These are phyloP conservation scores for Erithacus rubecula DNA, from an alignment of 2,797 vertebrate species.

Conservation along the genomic window DNA sequence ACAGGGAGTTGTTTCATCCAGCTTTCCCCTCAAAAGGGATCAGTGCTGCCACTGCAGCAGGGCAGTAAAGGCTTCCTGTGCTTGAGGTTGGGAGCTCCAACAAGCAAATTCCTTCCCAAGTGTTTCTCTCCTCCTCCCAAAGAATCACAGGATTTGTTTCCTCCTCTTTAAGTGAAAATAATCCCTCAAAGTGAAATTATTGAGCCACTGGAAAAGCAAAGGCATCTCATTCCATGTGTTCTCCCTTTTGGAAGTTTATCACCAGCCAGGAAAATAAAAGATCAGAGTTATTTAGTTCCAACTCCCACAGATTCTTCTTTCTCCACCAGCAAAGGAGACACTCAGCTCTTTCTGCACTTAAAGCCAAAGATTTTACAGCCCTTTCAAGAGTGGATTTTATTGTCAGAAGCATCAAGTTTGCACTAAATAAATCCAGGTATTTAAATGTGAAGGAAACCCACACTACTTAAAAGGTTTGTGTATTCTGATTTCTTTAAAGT, in stretches of 20 bases:
- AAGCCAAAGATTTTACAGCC: background rate
- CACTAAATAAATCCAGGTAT: background rate
- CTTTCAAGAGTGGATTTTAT: background rate
- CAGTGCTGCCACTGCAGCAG: background rate
- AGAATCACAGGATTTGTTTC: background rate
- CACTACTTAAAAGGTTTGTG: background rate
- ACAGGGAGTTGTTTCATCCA: background rate
- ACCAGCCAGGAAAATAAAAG: background rate
- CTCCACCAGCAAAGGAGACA: background rate
- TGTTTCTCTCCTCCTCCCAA: background rate
- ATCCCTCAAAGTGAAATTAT: background rate
- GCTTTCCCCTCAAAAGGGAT: fast-evolving
- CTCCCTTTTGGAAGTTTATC: background rate
- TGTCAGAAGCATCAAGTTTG: background rate
- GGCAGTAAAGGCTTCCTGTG: background rate
- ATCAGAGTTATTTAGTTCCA: background rate
- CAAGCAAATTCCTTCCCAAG: too few relatives aligned
- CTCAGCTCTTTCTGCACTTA: background rate
- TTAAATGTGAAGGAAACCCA: background rate
- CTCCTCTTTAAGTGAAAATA: background rate
- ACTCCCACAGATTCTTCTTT: background rate
- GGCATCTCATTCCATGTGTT: background rate
- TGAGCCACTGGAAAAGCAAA: background rate
- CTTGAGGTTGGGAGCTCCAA: background rate
- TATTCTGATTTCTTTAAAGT: background rate